phyloP scores from a whole-genome alignment of 2,888 invertebrate genomes.

The Papilio demoleus region DNA sequence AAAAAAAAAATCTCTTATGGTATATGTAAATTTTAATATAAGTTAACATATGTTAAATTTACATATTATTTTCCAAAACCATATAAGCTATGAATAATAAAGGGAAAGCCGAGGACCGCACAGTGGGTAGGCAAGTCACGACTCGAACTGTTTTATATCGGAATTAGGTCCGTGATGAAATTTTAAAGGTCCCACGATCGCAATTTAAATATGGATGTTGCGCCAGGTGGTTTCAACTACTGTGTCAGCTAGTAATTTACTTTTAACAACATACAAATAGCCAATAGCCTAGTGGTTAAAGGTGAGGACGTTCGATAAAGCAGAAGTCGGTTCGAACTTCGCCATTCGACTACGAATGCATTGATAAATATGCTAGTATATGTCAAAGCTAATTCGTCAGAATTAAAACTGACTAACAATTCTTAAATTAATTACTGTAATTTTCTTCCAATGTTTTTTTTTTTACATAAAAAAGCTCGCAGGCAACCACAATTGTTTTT shows the following conservation, averaged over 20 bases:
- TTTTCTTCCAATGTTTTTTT: not conserved
- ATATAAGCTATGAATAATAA: conserved; percentile 35
- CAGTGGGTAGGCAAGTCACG: conserved; percentile 36
- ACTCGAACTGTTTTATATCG: conserved; percentile 29
- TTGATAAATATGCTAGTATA: too few species aligned
- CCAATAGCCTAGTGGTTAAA: too few species aligned
- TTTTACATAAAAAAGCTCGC: too few species aligned
- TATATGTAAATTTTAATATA: too few species aligned
- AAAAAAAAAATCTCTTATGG: too few species aligned
- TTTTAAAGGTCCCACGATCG: conserved; percentile 27
- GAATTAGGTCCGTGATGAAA: conserved; percentile 34
- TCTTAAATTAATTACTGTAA: too few species aligned
- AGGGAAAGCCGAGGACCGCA: conserved; percentile 22
- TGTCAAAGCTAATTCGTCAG: too few species aligned
- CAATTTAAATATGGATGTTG: conserved; percentile 15
- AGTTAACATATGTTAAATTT: conserved; percentile 16
- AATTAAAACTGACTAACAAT: too few species aligned
- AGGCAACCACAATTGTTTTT: too few species aligned
- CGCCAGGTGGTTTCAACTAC: not conserved
- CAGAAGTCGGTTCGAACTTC: not conserved
- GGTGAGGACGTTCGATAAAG: too few species aligned
- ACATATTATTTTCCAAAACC: conserved; percentile 26
- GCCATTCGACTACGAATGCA: not conserved
- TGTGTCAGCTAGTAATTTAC: conserved; percentile 3
- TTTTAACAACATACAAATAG: not conserved